Base-by-base conservation (phyloP, 2,113 vertebrate genomes). In the Mormyrus lacerda region DNA sequence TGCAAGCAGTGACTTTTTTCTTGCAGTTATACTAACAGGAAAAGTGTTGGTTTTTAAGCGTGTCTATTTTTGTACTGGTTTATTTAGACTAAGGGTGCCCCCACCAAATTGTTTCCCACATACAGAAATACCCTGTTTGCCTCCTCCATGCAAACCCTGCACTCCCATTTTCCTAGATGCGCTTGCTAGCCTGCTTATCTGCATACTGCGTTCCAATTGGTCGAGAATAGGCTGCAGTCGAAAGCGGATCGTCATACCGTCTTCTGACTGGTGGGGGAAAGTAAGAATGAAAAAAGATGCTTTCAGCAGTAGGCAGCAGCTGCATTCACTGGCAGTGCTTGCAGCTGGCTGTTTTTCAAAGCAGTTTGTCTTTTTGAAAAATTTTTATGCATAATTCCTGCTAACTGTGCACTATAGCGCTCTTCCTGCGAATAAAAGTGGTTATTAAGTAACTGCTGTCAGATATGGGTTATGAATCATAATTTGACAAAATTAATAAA, bases 71-170 rank as follows among this genome's bases (percentile, higher is more conserved):
- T 7, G 85, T 53, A 27, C 19, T 45, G 51, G 31, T 87, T 87
- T 65, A 87, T 87, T 87, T 87, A 87, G 39, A 87, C 87, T 65
- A 42, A 61, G 51, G 53, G 51, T 53, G 73, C 35, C 73, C 73
- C 73, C 73, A 84, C 39, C 39, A 84, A 84, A 55, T 50, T 87
- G 87, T 87, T 65, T 65, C 55, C 85, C 89, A 76, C 44, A 47
- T 8, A 79, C 51, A 90, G 53, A 86, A 84, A 35, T 55, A 31
- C 42, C 50, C 9, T 58, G 39, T 86, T 21, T 61, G 73, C 27
- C 79, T 90, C 65, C 95, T 95, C 96, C 96, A 91, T 94, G 93
- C 93, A 93, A 93, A 93, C 96, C 96, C 94, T 96, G 95, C 88
- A 94, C 95, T 95, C 96, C 95, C 94, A 94, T 93, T 95, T 89